Base-by-base conservation (phyloP, 2,113 vertebrate species). In the Meriones unguiculatus region DNA sequence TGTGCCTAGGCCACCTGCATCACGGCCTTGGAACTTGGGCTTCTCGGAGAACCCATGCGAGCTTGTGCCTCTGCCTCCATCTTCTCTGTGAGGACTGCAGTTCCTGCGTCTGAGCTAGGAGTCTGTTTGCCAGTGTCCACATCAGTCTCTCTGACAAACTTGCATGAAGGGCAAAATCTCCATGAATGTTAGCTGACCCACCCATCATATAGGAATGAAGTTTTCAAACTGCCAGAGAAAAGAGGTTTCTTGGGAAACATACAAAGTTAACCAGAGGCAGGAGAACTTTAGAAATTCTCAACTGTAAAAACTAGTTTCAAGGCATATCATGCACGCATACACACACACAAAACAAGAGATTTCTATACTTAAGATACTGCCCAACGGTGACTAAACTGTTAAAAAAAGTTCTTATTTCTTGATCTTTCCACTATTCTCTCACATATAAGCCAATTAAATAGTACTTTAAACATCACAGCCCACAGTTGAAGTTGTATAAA, bases 241-340 rank as follows among this genome's bases (percentile, higher is more conserved):
- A 62, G 50, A 28, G 12, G 4, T 6, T 64, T 78, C 46, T 64
- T 15, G 46, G 69, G 32, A 50, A 93, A 65, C 3, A 1, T 54
- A 52, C 14, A 73, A 54, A 80, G 38, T 57, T 73, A 97, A 15
- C 13, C 69, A 64, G 28, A 50, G 57, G 65, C 25, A 94, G 72
- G 4, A 72, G 13, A 96, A 85, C 32, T 11, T 90, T 50, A 70
- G 62, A 81, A n/a, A 89, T 91, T 69, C 67, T 95, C 32, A n/a
- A 86, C 89, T 38, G 22, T 65, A 67, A 81, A 93, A 87, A 67
- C 64, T 91, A 77, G 25, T 41, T 30, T 62, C 28, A 59, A 46
- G n/a, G 41, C 24, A 38, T 28, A 10, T 22, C 80, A 62, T 5
- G 11, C 72, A 41, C 4, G 12, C 11, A 1, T 0, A 8, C 70